Evolutionary conservation across 1,140 invertebrate genomes (phyloP).

Genomic region (Pseudomyrmex cubaensis): DNA sequence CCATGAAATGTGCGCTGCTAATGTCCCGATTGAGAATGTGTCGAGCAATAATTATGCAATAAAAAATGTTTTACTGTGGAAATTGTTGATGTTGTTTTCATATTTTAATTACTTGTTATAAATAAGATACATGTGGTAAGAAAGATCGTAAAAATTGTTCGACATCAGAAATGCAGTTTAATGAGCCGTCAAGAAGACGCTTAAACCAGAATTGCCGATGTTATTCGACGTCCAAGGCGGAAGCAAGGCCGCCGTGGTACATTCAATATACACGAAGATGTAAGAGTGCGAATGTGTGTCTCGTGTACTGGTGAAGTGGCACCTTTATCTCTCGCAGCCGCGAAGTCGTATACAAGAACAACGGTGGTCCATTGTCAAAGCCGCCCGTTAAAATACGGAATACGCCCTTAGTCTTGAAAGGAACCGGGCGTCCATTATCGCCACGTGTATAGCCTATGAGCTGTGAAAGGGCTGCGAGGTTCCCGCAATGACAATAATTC

Average conservation of each 20-base stretch:
- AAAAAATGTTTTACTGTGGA: too few relatives aligned
- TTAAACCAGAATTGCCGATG: slow-evolving; percentile 44
- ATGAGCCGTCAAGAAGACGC: slow-evolving; percentile 36
- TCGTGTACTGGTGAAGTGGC: slow-evolving; percentile 30
- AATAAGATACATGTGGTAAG: not conserved
- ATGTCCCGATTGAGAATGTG: slow-evolving; percentile 2
- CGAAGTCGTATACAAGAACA: slow-evolving; percentile 67
- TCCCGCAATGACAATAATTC: slow-evolving; percentile 76
- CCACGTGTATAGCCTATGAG: slow-evolving; percentile 73
- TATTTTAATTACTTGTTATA: not conserved
- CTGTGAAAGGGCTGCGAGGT: slow-evolving; percentile 66
- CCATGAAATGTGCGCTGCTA: not conserved
- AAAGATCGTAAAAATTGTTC: slow-evolving; percentile 43
- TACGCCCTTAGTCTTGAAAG: slow-evolving; percentile 67
- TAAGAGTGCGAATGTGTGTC: slow-evolving; percentile 54
- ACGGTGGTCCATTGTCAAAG: slow-evolving; percentile 76
- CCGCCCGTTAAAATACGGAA: slow-evolving; percentile 80
- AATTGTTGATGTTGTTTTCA: not conserved
- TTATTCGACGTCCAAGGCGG: slow-evolving; percentile 35
- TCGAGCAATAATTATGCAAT: not conserved
- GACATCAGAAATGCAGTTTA: slow-evolving; percentile 4
- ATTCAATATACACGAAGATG: slow-evolving; percentile 45
- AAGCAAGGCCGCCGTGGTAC: slow-evolving; percentile 17
- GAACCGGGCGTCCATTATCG: slow-evolving; percentile 68
- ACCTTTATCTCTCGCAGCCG: slow-evolving; percentile 71